These are phyloP conservation scores for Ibidorhyncha struthersii DNA, from an alignment of 2,113 vertebrate genomes.

Conservation along the genomic window DNA sequence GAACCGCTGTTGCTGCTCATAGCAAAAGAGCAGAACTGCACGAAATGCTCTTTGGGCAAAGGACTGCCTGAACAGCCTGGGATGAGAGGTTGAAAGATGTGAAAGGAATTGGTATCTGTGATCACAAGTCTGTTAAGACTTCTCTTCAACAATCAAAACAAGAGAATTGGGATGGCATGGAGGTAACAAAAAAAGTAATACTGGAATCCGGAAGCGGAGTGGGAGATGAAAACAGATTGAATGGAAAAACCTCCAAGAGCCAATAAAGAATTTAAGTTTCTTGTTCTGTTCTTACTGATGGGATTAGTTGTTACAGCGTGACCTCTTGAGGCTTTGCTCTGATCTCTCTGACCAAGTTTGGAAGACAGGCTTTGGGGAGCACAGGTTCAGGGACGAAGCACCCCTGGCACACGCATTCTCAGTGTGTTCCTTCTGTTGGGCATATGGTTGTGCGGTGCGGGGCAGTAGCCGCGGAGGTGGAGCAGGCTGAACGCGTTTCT, in stretches of 20 bases:
- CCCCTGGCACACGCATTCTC: accelerated
- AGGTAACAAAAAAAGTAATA: not conserved
- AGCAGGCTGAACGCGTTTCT: accelerated
- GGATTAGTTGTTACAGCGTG: not conserved
- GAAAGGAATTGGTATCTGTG: not conserved
- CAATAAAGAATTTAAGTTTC: not conserved
- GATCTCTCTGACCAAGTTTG: no score
- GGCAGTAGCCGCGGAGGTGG: accelerated
- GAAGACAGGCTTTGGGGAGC: not conserved
- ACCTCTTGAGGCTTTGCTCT: not conserved
- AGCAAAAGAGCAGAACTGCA: not conserved
- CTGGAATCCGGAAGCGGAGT: not conserved
- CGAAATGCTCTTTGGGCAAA: not conserved
- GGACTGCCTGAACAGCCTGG: not conserved
- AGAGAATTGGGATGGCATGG: not conserved
- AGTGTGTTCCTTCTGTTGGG: accelerated
- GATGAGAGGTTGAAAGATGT: not conserved
- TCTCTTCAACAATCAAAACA: not conserved
- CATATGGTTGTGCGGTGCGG: accelerated
- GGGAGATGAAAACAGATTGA: not conserved
- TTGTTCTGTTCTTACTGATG: not conserved
- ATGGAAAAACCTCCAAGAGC: not conserved
- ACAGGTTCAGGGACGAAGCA: accelerated
- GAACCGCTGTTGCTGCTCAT: not conserved
- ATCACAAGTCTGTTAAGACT: not conserved